These are phyloP conservation scores for Vulpes vulpes DNA, from an alignment of 2,113 vertebrate genomes.

Conservation along the genomic window DNA sequence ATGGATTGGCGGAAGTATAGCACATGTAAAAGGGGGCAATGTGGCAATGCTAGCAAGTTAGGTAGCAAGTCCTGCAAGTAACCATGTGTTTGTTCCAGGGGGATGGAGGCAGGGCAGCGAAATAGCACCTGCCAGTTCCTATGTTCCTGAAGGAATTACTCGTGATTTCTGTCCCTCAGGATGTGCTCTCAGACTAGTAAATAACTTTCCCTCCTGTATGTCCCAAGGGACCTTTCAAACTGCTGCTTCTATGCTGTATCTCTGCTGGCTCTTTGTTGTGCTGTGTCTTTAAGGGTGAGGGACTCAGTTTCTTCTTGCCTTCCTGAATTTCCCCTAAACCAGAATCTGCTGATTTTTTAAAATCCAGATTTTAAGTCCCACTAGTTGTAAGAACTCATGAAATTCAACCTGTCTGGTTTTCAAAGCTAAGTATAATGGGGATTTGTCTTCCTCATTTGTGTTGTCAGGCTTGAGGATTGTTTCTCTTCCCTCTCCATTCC, in stretches of 20 bases:
- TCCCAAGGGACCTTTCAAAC: not conserved
- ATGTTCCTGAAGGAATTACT: not conserved
- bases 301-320: not conserved
- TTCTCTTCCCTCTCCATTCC: not conserved
- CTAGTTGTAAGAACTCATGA: not conserved
- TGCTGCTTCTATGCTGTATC: not conserved
- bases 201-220: not conserved
- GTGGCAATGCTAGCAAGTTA: not conserved
- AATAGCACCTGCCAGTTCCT: not conserved
- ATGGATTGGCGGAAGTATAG: not conserved
- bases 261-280: not conserved
- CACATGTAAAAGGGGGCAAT: not conserved
- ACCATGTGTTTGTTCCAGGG: not conserved
- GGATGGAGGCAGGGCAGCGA: not conserved
- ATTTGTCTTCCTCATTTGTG: not conserved
- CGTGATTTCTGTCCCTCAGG: not conserved
- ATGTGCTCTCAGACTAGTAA: not conserved
- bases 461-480: not conserved
- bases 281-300: not conserved
- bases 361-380: not conserved
- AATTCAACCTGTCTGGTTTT: not conserved
- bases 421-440: not conserved
- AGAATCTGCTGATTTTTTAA: not conserved
- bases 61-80: not conserved
- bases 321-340: not conserved